Evolutionary conservation across 2,888 invertebrate species (phyloP), one percentile per base, ranked within the genome.

Genomic region (Pantelozetes paolii): DNA sequence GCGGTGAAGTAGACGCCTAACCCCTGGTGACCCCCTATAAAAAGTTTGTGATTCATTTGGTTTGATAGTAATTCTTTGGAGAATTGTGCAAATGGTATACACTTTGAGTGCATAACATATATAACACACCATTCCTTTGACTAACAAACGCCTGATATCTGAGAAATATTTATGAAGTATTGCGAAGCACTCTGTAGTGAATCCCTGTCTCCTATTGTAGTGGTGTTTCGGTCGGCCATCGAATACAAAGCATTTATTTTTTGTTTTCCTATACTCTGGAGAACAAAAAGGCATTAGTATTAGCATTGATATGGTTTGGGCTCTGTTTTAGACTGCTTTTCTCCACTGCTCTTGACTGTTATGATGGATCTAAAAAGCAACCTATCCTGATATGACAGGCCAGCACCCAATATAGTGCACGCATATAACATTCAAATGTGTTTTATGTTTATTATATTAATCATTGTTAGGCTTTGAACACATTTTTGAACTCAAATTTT

Each of bases 161-260:
- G 67, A 67, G 67, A 67, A 67, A 67, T 67, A 67, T 67, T 67
- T 67, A 67, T 67, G 67, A 67, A 67, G 40, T 36, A 42, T 67
- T 20, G 36, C 67, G 8, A 62, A 23, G 36, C 36, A 36, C 36
- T 36, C 18, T 30, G 59, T 30, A 59, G 67, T 67, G 40, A 67
- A 67, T 67, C 36, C 67, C 20, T 8, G 30, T 11, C 40, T 67
- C n/a, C 40, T 40, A 40, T 67, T 67, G 67, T 67, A 54, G 23
- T 9, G 23, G 9, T 54, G 54, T 26, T 54, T 23, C 50, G 40
- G 40, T 67, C 36, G 67, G 32, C 67, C 67, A 40, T n/a, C 67
- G 32, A 67, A 67, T 40, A 67, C 67, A 67, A 67, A 67, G 67
- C 67, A 67, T 36, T 67, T 67, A 67, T 67, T 67, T 67, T 67